These are phyloP conservation scores for Myotis vivesi DNA, from an alignment of 2,797 vertebrate species.

Conservation along the genomic window DNA sequence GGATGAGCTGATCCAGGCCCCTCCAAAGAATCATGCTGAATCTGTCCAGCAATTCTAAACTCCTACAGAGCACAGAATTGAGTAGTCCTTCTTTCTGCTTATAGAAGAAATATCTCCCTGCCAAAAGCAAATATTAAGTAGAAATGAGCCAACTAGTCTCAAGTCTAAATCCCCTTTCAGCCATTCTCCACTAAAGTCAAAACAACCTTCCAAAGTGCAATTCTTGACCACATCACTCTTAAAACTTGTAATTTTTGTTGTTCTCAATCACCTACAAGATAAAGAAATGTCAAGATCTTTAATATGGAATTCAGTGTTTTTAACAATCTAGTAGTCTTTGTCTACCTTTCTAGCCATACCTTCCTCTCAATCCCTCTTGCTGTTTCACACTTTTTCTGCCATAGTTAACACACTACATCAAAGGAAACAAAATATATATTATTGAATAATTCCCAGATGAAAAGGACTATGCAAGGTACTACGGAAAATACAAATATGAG, in stretches of 20 bases:
- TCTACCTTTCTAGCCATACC: background rate
- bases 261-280: background rate
- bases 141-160: background rate
- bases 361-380: background rate
- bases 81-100: background rate
- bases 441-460: background rate
- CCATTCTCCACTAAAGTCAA: background rate
- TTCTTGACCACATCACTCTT: constrained; percentile 3
- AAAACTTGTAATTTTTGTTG: background rate
- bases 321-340: background rate
- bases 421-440: background rate
- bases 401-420: constrained; percentile 18
- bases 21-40: background rate
- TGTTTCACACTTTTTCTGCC: background rate
- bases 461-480: background rate
- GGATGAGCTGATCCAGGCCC: background rate
- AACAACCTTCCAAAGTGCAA: background rate
- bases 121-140: background rate
- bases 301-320: background rate
- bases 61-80: background rate
- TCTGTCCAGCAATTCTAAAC: background rate
- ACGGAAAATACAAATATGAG: background rate
- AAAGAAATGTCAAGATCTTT: constrained; percentile 19
- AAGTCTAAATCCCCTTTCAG: background rate
- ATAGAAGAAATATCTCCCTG: background rate